Conservation (phyloP, 1,140 invertebrate genomes). For the Hyphantria cunea region DNA sequence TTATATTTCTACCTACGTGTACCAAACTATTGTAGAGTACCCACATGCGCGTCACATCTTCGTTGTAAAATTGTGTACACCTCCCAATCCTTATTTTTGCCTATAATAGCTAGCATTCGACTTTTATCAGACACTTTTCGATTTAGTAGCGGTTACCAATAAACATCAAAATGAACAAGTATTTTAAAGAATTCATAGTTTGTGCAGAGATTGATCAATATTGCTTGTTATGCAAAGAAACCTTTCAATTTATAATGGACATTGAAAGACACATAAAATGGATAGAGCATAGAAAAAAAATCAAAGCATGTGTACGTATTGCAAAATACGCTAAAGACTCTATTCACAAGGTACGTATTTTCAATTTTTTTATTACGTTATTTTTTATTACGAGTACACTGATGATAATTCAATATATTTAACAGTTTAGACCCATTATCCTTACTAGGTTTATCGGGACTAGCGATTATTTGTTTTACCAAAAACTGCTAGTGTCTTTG, state of each 20-base stretch:
- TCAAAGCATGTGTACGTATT: slow-evolving; percentile 41
- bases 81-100: too few relatives aligned
- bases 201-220: slow-evolving; percentile 52
- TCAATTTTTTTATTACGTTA: too few relatives aligned
- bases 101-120: background rate
- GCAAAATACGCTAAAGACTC: slow-evolving; percentile 47
- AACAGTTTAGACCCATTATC: too few relatives aligned
- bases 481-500: too few relatives aligned
- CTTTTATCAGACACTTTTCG: background rate
- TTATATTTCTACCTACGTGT: too few relatives aligned
- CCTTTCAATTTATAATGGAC: slow-evolving; percentile 33
- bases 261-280: slow-evolving; percentile 62
- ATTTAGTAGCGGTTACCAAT: background rate
- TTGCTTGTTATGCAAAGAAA: slow-evolving; percentile 55
- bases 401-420: too few relatives aligned
- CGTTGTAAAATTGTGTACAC: too few relatives aligned
- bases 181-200: slow-evolving; percentile 56
- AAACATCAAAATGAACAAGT: slow-evolving; percentile 44
- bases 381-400: too few relatives aligned
- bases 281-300: slow-evolving; percentile 49
- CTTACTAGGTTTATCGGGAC: too few relatives aligned
- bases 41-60: too few relatives aligned
- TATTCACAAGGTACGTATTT: slow-evolving; percentile 64
- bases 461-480: too few relatives aligned
- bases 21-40: too few relatives aligned